A percentile compares a stretch with the other conserved stretches of the same genome.
These are phyloP conservation scores for Gambelia wislizenii DNA, from an alignment of 2,797 vertebrate species.

Conservation along the genomic window DNA sequence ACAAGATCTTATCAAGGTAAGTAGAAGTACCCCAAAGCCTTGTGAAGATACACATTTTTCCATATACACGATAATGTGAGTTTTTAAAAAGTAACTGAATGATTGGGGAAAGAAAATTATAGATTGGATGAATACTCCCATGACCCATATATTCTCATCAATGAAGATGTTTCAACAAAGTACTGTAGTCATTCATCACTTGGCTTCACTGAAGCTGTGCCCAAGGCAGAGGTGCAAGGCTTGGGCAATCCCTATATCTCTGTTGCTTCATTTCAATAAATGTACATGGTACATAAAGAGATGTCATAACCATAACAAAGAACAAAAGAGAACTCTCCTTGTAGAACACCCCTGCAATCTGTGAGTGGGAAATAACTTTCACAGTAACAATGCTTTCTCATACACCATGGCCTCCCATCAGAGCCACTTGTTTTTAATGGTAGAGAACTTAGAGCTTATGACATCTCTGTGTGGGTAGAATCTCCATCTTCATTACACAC, in stretches of 20 bases:
- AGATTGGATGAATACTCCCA: background rate
- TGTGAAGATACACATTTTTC: no score
- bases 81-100: no score
- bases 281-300: constrained; percentile 52
- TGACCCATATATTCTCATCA: background rate
- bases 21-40: no score
- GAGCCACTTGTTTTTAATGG: background rate
- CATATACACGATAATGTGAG: no score
- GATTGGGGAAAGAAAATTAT: background rate
- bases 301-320: constrained; percentile 57
- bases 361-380: constrained; percentile 13
- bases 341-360: background rate
- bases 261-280: constrained; percentile 50
- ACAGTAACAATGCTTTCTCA: constrained; percentile 14
- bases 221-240: constrained; percentile 27
- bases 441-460: background rate
- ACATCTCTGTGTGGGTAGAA: background rate
- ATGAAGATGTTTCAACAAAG: background rate
- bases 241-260: constrained; percentile 56
- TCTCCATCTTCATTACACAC: rapidly evolving
- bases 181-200: background rate
- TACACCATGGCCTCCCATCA: background rate
- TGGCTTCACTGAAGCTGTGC: constrained; percentile 58
- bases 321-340: constrained; percentile 43
- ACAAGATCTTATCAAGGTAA: no score